Base-by-base conservation (phyloP, 2,797 vertebrate genomes). In the Heterohyrax brucei region DNA sequence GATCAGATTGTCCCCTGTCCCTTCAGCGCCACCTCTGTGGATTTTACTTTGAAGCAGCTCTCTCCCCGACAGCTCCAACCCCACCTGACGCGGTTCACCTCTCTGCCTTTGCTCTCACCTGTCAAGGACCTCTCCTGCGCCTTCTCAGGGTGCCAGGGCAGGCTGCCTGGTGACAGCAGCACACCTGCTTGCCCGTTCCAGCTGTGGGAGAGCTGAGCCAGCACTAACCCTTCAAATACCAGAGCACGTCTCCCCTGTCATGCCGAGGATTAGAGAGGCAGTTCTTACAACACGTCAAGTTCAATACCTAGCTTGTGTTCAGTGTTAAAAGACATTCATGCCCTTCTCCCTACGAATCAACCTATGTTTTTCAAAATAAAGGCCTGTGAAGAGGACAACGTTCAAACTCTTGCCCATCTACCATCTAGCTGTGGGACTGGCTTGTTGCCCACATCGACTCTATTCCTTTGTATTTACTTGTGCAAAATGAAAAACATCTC, bases 101-200 rank as follows among this genome's bases (percentile, higher is more conserved):
- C 10, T 73, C 70, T 44, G 18, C 19, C 70, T 73, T 73, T 33
- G 44, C 13, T 73, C 33, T 19, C 44, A 33, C 70, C 28, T 59
- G 93, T 5, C 81, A 21, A 90, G 88, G 59, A 33, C 0, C 3
- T 59, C 82, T 91, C 24, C 48, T 1, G 48, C 9, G 24, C 5
- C 73, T 82, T 10, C 28, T 94, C 66, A 3, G 30, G 39, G n/a
- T 82, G 83, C 73, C 75, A 30, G 39, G 21, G 56, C 84, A 48
- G 89, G 39, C 30, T 1, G 2, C 2, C 75, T 78, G 95, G 75
- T 93, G 88, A 79, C 92, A 4, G 22, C 79, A 22, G 86, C 90
- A 26, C 39, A 61, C 18, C 26, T 56, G 44, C 64, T 30, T 18
- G 75, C 66, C 39, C 96, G 39, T 44, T 62, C 64, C 62, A n/a